Evolutionary conservation across 2,888 invertebrate genomes (phyloP).

Genomic region (Imbricaverruca yamaguchii): DNA sequence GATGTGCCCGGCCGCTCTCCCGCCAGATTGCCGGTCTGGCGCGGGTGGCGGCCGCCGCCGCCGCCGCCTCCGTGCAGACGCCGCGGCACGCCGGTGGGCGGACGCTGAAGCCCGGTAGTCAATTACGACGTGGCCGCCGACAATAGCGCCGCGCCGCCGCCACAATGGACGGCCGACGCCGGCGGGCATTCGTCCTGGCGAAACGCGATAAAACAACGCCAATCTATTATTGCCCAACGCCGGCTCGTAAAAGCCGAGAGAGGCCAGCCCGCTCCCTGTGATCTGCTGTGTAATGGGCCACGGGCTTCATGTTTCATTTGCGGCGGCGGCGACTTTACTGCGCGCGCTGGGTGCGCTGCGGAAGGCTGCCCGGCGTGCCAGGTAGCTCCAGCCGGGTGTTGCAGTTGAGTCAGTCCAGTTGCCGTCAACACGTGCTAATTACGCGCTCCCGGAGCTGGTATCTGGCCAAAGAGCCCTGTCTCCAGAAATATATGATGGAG

Average conservation of each 20-base stretch:
- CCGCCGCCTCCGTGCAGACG: not conserved
- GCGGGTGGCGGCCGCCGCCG: not conserved
- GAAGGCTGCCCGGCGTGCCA: not conserved
- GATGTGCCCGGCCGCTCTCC: too few species aligned
- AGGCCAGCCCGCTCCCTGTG: not conserved
- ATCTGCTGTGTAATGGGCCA: not conserved
- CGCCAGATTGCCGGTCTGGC: too few species aligned
- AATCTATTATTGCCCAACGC: not conserved
- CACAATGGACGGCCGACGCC: not conserved
- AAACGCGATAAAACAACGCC: conserved; percentile 5
- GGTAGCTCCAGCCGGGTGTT: too few species aligned
- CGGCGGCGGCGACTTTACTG: not conserved
- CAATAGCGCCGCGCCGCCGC: not conserved
- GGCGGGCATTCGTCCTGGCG: not conserved
- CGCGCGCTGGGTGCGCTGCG: not conserved
- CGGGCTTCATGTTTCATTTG: conserved; percentile 5
- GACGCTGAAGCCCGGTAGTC: conserved; percentile 2
- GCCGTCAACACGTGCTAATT: not conserved
- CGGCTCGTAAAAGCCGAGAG: not conserved
- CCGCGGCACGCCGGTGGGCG: not conserved
- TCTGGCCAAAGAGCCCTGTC: too few species aligned
- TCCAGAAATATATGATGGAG: too few species aligned
- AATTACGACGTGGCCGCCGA: not conserved
- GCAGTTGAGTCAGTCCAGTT: too few species aligned
- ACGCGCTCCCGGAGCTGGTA: not conserved